Evolutionary conservation across 2,888 invertebrate genomes (phyloP).

Genomic region (Scaptodrosophila latifasciaeformis): DNA sequence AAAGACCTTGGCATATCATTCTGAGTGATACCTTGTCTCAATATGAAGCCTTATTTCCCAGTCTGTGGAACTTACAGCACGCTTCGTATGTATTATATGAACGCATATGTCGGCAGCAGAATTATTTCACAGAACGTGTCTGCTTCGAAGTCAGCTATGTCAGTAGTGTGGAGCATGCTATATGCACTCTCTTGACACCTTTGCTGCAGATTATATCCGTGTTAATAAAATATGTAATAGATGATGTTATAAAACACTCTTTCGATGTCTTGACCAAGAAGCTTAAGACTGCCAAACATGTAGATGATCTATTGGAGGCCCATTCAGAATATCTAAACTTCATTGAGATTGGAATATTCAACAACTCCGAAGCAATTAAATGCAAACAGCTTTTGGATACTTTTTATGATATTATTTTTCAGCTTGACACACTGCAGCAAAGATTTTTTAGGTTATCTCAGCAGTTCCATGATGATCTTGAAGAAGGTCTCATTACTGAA

Average conservation of each 20-base stretch:
- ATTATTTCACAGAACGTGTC: constrained; percentile 9
- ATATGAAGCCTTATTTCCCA: constrained; percentile 27
- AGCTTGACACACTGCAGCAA: constrained; percentile 27
- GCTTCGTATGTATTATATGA: constrained; percentile 36
- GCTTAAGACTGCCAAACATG: not conserved
- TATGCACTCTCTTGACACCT: constrained; percentile 2
- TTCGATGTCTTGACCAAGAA: no score
- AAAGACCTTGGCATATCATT: constrained; percentile 22
- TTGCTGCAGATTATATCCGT: not conserved
- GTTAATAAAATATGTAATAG: not conserved
- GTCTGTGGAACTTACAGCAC: constrained; percentile 41
- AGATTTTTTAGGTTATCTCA: constrained; percentile 15
- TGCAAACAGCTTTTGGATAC: constrained; percentile 1
- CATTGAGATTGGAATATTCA: constrained; percentile 18
- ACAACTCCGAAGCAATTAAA: not conserved
- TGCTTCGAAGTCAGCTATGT: not conserved
- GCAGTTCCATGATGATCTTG: not conserved
- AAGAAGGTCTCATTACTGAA: not conserved
- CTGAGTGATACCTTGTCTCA: constrained; percentile 11
- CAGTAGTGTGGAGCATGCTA: not conserved
- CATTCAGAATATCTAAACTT: constrained; percentile 28
- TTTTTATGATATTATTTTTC: constrained; percentile 23
- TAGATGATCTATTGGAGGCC: constrained; percentile 32
- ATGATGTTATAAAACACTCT: no score
- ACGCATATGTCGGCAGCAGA: constrained; percentile 21